Evolutionary conservation across 2,797 vertebrate genomes (phyloP).

Genomic region (Sebastes variabilis): DNA sequence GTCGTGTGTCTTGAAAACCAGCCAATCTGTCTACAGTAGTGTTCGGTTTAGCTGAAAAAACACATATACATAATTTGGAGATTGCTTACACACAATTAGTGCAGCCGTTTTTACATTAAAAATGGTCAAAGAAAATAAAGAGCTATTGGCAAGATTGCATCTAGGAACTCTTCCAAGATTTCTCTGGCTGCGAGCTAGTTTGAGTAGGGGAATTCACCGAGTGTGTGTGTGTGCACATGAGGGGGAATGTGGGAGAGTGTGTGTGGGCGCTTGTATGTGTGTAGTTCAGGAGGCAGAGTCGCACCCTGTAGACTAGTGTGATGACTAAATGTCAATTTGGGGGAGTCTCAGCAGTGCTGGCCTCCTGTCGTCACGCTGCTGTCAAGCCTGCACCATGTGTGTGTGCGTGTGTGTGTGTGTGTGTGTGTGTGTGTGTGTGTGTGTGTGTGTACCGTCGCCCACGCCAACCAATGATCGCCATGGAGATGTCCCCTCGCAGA

Average conservation of each 20-base stretch:
- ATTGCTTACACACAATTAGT: constrained; percentile 73
- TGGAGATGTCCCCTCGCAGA: constrained; percentile 65
- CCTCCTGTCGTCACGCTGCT: constrained; percentile 57
- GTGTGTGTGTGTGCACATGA: constrained; percentile 38
- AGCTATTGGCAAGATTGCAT: constrained; percentile 72
- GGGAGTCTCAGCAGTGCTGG: constrained; percentile 57
- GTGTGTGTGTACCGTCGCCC: constrained; percentile 29
- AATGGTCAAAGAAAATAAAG: constrained; percentile 71
- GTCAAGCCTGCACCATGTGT: constrained; percentile 28
- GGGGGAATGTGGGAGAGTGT: constrained; percentile 56
- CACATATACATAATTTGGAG: constrained; percentile 65
- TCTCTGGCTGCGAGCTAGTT: constrained; percentile 54
- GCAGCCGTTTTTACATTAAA: constrained; percentile 62
- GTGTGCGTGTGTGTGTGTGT: constrained; percentile 26
- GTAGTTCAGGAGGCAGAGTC: constrained; percentile 53
- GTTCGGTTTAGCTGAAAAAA: constrained; percentile 54
- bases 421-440: constrained; percentile 39
- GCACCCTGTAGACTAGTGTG: constrained; percentile 53
- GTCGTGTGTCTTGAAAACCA: constrained; percentile 72
- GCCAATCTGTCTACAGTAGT: constrained; percentile 67
- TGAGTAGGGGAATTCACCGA: constrained; percentile 69
- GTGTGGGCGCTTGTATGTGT: constrained; percentile 48
- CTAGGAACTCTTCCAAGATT: constrained; percentile 72
- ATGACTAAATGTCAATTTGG: constrained; percentile 68
- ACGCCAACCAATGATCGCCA: constrained; percentile 54